Evolutionary conservation across 2,888 invertebrate genomes (phyloP), one percentile per base, ranked within the genome.

Genomic region (Salpingus planirostris): DNA sequence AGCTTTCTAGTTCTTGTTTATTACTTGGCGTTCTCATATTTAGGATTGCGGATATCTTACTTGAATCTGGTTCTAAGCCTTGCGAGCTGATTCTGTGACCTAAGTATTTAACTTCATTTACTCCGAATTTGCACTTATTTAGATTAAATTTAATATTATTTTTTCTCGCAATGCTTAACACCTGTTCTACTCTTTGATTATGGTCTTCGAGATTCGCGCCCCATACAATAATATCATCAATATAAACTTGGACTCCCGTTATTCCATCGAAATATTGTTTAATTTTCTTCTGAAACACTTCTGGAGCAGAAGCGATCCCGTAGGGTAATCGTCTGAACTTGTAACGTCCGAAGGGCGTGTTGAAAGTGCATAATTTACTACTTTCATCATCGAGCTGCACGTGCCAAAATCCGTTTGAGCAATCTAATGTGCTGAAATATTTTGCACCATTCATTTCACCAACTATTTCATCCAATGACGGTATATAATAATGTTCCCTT

Each of bases 381-480:
- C n/a, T n/a, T n/a, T n/a, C n/a, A n/a, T n/a, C n/a, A n/a, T n/a
- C n/a, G n/a, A n/a, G n/a, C n/a, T n/a, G n/a, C n/a, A n/a, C n/a
- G n/a, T n/a, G n/a, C n/a, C n/a, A n/a, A n/a, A n/a, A n/a, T n/a
- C 36, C 41, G 7, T 27, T 18, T 13, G 43, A 38, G 3, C 46
- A 47, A 43, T 56, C 55, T 2, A 56, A 25, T 10, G 45, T 50
- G n/a, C n/a, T n/a, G n/a, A n/a, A n/a, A n/a, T n/a, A n/a, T n/a
- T n/a, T n/a, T n/a, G n/a, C n/a, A n/a, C 28, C 28, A 4, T 21
- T 5, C 11, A 28, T 8, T n/a, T n/a, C n/a, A n/a, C n/a, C n/a
- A n/a, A n/a, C n/a, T n/a, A n/a, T n/a, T n/a, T n/a, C n/a, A n/a
- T n/a, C n/a, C n/a, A n/a, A n/a, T n/a, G n/a, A n/a, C n/a, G n/a